A percentile compares a stretch with the other conserved stretches of the same genome.
Evolutionary conservation across 1,140 invertebrate species (phyloP).

Genomic region (Thaumetopoea pityocampa): DNA sequence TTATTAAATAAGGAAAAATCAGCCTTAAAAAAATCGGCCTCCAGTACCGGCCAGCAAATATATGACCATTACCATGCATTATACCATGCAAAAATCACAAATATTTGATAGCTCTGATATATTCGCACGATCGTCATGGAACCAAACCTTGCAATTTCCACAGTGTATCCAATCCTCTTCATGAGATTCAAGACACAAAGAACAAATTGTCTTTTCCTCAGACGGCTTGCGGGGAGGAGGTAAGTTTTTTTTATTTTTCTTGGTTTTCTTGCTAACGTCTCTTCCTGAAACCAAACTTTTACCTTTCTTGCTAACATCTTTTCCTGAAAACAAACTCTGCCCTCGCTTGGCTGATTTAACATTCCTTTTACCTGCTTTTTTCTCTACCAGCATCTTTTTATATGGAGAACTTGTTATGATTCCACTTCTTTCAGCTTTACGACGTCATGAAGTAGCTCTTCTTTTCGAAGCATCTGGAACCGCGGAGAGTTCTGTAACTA

Average conservation of each 20-base stretch:
- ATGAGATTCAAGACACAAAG: too few species aligned
- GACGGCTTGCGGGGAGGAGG: slow-evolving; percentile 2
- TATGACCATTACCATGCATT: too few species aligned
- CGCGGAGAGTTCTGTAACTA: background rate
- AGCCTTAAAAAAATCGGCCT: too few species aligned
- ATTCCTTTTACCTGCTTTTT: background rate
- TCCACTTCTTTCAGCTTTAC: slow-evolving; percentile 7
- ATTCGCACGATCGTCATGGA: too few species aligned
- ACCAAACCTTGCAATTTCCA: too few species aligned
- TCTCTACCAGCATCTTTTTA: slow-evolving; percentile 9
- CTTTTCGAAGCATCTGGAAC: slow-evolving; percentile 9
- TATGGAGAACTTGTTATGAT: slow-evolving; percentile 8
- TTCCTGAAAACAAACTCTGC: slow-evolving; percentile 1
- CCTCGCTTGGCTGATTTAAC: background rate
- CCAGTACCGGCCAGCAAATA: too few species aligned
- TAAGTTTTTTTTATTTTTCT: slow-evolving; percentile 3
- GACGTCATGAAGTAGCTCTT: slow-evolving; percentile 7
- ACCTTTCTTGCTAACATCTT: slow-evolving; percentile 4
- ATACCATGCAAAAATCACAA: too few species aligned
- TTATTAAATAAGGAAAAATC: too few species aligned
- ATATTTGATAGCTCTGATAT: too few species aligned
- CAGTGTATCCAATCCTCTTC: too few species aligned
- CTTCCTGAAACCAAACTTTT: slow-evolving; percentile 3
- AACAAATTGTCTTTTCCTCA: too few species aligned
- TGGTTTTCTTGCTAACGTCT: too few species aligned